phyloP scores from a whole-genome alignment of 1,140 invertebrate genomes.

The Cataglyphis hispanica region DNA sequence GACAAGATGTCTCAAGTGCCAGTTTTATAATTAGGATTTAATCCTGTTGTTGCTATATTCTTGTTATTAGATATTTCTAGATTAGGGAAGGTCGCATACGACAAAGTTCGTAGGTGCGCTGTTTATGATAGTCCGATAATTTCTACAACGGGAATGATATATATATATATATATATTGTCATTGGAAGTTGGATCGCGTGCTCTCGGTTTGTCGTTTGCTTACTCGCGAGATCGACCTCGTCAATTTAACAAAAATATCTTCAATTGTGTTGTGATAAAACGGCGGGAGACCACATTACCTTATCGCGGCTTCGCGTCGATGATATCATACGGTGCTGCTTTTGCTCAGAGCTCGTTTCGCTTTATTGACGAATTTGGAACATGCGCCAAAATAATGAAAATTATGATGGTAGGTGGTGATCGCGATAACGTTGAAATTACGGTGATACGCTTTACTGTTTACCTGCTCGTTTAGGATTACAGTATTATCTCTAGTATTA shows the following conservation, averaged over 20 bases:
- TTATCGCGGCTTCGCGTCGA: constrained; percentile 37
- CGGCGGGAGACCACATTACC: not conserved
- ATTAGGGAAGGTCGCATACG: constrained; percentile 6
- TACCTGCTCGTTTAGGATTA: not conserved
- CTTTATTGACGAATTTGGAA: constrained; percentile 56
- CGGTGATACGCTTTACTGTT: constrained; percentile 27
- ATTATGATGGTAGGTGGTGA: constrained; percentile 68
- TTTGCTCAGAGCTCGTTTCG: constrained; percentile 57
- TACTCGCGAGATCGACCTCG: constrained; percentile 26
- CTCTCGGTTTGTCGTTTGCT: constrained; percentile 46
- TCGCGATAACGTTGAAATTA: constrained; percentile 56
- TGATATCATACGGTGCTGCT: constrained; percentile 64
- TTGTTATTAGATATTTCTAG: constrained; percentile 36
- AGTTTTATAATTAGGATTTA: constrained; percentile 65
- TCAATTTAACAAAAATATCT: constrained; percentile 37
- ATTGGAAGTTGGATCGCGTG: constrained; percentile 40
- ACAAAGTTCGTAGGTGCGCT: not conserved
- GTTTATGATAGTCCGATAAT: constrained; percentile 11
- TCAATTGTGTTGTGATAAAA: constrained; percentile 69
- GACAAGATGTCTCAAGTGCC: constrained; percentile 66
- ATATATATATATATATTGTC: no score
- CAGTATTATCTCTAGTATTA: not conserved
- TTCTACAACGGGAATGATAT: not conserved
- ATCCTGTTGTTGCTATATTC: constrained; percentile 46
- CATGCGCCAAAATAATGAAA: constrained; percentile 43